Base-by-base conservation (phyloP, 2,113 vertebrate genomes). In the Raja brachyura region DNA sequence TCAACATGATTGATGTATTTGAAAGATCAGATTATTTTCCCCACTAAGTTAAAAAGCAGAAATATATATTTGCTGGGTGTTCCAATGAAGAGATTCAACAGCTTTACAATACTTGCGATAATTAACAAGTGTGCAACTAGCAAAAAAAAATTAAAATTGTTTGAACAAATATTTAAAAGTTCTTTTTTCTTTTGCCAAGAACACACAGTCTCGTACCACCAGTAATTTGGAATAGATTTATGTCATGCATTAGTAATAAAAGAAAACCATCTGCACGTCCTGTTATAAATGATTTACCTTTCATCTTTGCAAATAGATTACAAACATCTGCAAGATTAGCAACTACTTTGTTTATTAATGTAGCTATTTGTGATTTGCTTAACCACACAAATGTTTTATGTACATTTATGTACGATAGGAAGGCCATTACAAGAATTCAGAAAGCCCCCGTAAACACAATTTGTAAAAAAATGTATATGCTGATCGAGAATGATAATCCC, bases 301-400 rank as follows among this genome's bases (percentile, higher is more conserved):
- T 95, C 94, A 94, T 94, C 54, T 95, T 94, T 94, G 94, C 93
- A 94, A 95, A 94, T 94, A 94, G 95, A 96, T 94, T 94, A 94
- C 94, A 93, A 96, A 95, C 96, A 96, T 96, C 96, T 96, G 96
- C 75, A 54, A 93, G 54, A 74, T 90, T 94, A 85, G 33, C 10
- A 18, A 61, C 68, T 33, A 77, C 93, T 93, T 59, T 93, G 79
- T 33, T 85, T 48, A 74, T 78, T 56, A 83, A 93, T 74, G 20
- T 74, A 93, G 73, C 66, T 86, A 93, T 86, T 93, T 88, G 74
- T 75, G 81, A 70, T 81, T 59, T 39, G 22, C n/a, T 33, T 93
- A 54, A 93, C 74, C 56, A 78, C 79, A 93, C 93, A 73, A 33
- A 39, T 93, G 93, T 88, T 93, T 59, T 33, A 92, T 28, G 68